Evolutionary conservation across 2,888 invertebrate genomes (phyloP).

Genomic region (Sinelater perroti): DNA sequence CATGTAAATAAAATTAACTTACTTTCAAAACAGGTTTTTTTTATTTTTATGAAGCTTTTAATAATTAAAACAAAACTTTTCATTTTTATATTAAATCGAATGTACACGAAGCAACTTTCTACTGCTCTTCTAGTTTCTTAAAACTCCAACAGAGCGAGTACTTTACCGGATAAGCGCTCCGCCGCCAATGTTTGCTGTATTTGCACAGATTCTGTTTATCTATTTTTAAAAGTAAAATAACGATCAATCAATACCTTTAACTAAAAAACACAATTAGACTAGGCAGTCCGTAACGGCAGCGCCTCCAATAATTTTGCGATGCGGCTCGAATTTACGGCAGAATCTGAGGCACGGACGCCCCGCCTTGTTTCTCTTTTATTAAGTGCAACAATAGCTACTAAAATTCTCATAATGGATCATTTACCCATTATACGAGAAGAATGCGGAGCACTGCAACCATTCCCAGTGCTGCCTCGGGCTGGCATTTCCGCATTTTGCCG

Average conservation of each 20-base stretch:
- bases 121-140: conserved; percentile 29
- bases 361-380: conserved; percentile 12
- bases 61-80: too few relatives aligned
- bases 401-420: conserved; percentile 1
- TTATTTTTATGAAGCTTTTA: too few relatives aligned
- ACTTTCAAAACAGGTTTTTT: too few relatives aligned
- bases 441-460: conserved; percentile 1
- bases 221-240: too few relatives aligned
- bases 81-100: conserved; percentile 21
- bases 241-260: too few relatives aligned
- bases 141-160: conserved; percentile 36
- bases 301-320: too few relatives aligned
- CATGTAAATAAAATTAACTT: too few relatives aligned
- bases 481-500: conserved; percentile 10
- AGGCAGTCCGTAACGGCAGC: too few relatives aligned
- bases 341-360: too few relatives aligned
- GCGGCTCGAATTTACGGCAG: neutral
- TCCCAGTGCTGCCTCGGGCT: conserved; percentile 5
- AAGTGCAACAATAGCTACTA: conserved; percentile 11
- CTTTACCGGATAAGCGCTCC: conserved; percentile 29
- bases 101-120: conserved; percentile 13
- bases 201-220: neutral
- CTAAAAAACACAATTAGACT: too few relatives aligned
- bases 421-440: conserved; percentile 14
- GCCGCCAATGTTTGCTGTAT: neutral